Conservation (phyloP, 2,888 invertebrate genomes). For the Cheilosia variabilis region DNA sequence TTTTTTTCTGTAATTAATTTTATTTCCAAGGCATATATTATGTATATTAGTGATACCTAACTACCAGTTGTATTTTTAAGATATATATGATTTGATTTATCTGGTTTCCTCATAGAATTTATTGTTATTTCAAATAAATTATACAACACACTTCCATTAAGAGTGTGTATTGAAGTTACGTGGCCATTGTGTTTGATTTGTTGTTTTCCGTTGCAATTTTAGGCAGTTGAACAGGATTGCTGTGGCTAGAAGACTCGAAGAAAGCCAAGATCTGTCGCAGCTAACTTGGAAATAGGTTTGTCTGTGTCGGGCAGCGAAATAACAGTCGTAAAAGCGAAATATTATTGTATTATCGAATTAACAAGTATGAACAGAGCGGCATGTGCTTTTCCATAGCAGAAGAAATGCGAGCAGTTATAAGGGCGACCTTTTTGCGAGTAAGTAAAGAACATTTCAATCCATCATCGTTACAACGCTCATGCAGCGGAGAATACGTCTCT, state of each 20-base stretch:
- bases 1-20: conserved; percentile 30
- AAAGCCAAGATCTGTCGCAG: too few species aligned
- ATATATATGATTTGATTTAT: conserved; percentile 44
- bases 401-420: too few species aligned
- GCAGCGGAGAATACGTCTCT: too few species aligned
- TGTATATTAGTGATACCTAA: conserved; percentile 5
- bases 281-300: too few species aligned
- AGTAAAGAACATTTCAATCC: too few species aligned
- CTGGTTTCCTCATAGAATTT: conserved; percentile 61
- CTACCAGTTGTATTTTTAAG: conserved; percentile 43
- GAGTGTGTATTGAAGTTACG: conserved; percentile 31
- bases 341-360: too few species aligned
- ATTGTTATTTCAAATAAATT: conserved; percentile 63
- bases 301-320: too few species aligned
- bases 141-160: conserved; percentile 1
- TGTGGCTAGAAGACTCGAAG: neutral
- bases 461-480: too few species aligned
- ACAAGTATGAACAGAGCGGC: too few species aligned
- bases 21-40: conserved; percentile 30
- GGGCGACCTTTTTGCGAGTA: too few species aligned
- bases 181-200: neutral
- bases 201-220: neutral
- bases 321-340: too few species aligned
- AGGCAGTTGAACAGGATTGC: neutral
- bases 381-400: too few species aligned